Evolutionary conservation across 2,888 invertebrate species (phyloP).

Genomic region (Melipona bicolor): DNA sequence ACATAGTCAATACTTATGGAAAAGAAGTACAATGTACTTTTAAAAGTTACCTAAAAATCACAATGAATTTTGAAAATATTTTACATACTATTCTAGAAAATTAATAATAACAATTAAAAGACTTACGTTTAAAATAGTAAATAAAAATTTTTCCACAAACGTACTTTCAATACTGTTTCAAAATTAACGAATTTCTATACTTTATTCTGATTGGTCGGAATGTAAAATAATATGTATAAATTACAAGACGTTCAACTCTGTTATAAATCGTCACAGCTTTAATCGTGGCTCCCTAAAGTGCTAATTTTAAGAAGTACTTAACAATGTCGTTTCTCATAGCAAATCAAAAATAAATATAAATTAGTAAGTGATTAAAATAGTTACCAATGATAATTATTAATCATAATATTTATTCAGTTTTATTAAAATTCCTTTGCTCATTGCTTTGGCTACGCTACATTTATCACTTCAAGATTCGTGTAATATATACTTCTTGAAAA

Average conservation of each 20-base stretch:
- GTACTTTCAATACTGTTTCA: constrained; percentile 19
- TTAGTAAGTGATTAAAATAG: neutral
- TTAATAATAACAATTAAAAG: neutral
- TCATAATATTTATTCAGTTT: too few relatives aligned
- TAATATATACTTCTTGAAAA: too few relatives aligned
- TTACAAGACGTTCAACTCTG: neutral
- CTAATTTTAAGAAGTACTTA: too few relatives aligned
- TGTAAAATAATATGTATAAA: neutral
- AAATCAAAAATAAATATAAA: too few relatives aligned
- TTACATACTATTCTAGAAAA: neutral
- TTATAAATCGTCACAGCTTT: too few relatives aligned
- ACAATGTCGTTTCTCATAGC: too few relatives aligned
- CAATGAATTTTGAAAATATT: neutral
- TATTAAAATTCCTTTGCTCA: too few relatives aligned
- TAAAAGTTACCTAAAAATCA: neutral
- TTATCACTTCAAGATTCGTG: too few relatives aligned
- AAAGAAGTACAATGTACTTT: neutral
- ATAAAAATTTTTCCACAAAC: neutral
- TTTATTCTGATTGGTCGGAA: constrained; percentile 35
- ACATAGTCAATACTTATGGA: neutral
- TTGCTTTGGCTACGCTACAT: too few relatives aligned
- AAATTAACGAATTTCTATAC: constrained; percentile 57
- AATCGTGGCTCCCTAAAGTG: too few relatives aligned
- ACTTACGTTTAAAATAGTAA: constrained; percentile 4
- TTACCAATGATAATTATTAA: neutral